Evolutionary conservation across 2,113 vertebrate genomes (phyloP), one percentile per base, ranked within the genome.

Genomic region (Cnemophilus loriae): DNA sequence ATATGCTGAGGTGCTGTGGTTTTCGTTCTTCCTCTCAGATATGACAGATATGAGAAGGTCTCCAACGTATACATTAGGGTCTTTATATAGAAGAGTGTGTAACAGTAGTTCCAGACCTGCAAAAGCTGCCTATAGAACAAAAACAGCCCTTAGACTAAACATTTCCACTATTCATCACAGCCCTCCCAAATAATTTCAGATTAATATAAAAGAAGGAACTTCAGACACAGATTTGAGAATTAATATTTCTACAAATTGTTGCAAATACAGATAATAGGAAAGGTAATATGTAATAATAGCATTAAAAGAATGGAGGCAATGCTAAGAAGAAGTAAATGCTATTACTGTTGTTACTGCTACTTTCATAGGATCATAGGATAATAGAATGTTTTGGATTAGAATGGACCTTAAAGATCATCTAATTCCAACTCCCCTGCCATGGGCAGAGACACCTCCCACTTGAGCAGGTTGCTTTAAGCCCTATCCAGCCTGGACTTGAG

Each of bases 71-170:
- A 47, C 28, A 35, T 9, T 32, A 33, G 49, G 5, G 7, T 76
- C n/a, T 85, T 82, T 42, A 59, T 14, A 28, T 17, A 41, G 21
- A 64, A 85, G 18, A 3, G 5, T 1, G 1, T 0, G 0, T 77
- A 57, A 28, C n/a, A n/a, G 28, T 67, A 77, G 41, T 70, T 92
- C 28, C 28, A 74, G 26, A 65, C 30, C 27, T 77, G 23, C 18
- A 50, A 73, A 83, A 64, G 13, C 37, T 77, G 14, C 44, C 18
- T 49, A 16, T 64, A 60, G 69, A 71, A 55, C 42, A 57, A 84
- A 78, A 68, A 2, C 16, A 73, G 7, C 52, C 26, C 13, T 12
- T 42, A 26, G 12, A 61, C 26, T 4, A 16, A 85, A 69, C 7
- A 53, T 86, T 56, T 69, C 53, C 30, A 35, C 22, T 84, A 4